A percentile compares a stretch with the other conserved stretches of the same genome.
These are phyloP conservation scores for Synanceia verrucosa DNA, from an alignment of 2,797 vertebrate genomes.

Conservation along the genomic window DNA sequence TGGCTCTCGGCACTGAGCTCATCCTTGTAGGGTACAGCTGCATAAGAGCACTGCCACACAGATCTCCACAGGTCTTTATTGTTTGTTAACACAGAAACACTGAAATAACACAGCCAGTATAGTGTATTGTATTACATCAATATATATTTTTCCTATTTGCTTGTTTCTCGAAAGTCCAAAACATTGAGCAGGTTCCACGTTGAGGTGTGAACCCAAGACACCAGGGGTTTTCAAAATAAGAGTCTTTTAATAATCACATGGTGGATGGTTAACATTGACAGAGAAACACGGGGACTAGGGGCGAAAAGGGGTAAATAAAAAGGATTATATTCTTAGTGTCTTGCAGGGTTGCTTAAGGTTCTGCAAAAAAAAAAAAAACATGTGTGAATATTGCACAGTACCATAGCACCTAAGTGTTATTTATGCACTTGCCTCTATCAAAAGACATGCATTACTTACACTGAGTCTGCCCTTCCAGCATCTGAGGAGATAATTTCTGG, in stretches of 20 bases:
- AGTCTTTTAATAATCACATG: no score
- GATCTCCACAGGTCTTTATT: constrained; percentile 6
- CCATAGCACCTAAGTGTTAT: background rate
- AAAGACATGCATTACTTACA: background rate
- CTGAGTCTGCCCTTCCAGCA: background rate
- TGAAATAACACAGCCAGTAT: background rate
- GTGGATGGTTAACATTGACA: no score
- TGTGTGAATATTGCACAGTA: background rate
- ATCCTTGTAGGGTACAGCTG: constrained; percentile 6
- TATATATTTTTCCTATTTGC: no score
- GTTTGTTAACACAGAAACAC: constrained; percentile 3
- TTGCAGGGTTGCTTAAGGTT: background rate
- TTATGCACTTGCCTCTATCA: background rate
- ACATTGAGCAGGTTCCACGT: no score
- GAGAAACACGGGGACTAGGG: no score
- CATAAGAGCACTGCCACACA: background rate
- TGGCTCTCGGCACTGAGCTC: background rate
- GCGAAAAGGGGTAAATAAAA: no score
- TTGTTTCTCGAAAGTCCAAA: no score
- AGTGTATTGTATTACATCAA: no score
- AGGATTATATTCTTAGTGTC: background rate
- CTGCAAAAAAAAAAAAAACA: background rate
- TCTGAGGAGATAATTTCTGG: background rate
- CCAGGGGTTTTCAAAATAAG: no score
- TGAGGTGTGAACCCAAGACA: no score